These are phyloP conservation scores for Hydroisotoma schaefferi DNA, from an alignment of 2,888 invertebrate species.

Conservation along the genomic window DNA sequence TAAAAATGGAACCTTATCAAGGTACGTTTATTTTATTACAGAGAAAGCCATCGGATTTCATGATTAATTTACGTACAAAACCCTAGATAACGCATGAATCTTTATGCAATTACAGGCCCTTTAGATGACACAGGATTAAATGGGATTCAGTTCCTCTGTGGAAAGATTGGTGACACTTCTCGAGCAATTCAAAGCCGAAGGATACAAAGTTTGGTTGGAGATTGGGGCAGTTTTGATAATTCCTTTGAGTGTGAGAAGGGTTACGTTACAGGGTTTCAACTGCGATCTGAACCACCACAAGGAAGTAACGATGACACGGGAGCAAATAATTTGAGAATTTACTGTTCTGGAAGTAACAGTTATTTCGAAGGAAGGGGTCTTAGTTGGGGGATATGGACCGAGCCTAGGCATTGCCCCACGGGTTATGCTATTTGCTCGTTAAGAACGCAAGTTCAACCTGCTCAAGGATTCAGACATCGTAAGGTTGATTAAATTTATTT, in stretches of 20 bases:
- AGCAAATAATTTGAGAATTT: constrained; percentile 31
- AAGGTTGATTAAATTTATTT: not conserved
- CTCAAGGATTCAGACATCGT: constrained; percentile 12
- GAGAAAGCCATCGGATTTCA: not conserved
- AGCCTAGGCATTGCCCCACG: constrained; percentile 29
- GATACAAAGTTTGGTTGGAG: constrained; percentile 35
- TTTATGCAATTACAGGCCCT: constrained; percentile 8
- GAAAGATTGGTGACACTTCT: constrained; percentile 14
- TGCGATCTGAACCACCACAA: constrained; percentile 35
- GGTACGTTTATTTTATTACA: constrained; percentile 5
- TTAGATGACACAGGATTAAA: constrained; percentile 36
- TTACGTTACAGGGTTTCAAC: constrained; percentile 41
- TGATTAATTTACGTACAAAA: not conserved
- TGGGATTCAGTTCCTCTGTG: constrained; percentile 29
- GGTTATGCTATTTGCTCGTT: constrained; percentile 35
- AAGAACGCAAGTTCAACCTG: constrained; percentile 36
- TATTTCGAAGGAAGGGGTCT: constrained; percentile 37
- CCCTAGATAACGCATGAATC: not conserved
- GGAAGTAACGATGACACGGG: constrained; percentile 30
- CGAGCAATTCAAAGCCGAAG: constrained; percentile 17
- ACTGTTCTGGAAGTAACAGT: constrained; percentile 19
- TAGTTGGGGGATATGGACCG: constrained; percentile 38
- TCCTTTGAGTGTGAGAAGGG: constrained; percentile 34
- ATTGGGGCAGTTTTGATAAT: constrained; percentile 36
- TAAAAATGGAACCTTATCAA: constrained; percentile 36